These are phyloP conservation scores for Phataginus tetradactyla DNA, from an alignment of 2,797 vertebrate genomes.

Conservation along the genomic window DNA sequence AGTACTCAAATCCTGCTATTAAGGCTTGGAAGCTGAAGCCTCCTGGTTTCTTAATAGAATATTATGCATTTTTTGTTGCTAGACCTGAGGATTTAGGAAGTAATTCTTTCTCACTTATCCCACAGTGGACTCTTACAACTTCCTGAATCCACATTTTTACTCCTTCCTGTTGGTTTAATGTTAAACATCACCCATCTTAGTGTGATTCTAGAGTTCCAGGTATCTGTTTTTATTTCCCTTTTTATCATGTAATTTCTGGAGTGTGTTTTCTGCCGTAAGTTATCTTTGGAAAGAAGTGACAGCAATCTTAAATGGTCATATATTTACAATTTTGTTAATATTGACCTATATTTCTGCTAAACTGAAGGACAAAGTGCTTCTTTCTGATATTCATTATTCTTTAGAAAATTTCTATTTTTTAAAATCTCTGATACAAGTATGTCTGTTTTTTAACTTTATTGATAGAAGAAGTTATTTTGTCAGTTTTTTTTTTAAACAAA, in stretches of 20 bases:
- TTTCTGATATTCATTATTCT: background rate
- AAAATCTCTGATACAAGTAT: background rate
- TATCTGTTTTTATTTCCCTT: background rate
- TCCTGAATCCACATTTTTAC: constrained; percentile 36
- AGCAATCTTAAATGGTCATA: background rate
- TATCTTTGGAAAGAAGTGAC: constrained; percentile 37
- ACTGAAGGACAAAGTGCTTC: background rate
- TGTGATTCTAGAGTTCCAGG: background rate
- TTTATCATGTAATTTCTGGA: constrained; percentile 3
- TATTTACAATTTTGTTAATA: constrained; percentile 16
- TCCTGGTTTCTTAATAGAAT: background rate
- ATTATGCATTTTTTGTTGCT: background rate
- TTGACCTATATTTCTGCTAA: background rate
- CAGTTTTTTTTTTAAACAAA: background rate
- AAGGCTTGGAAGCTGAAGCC: background rate
- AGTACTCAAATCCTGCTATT: background rate
- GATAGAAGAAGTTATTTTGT: background rate
- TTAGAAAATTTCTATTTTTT: background rate
- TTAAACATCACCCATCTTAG: background rate
- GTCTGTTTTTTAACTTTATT: background rate
- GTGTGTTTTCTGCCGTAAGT: background rate
- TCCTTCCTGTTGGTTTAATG: background rate
- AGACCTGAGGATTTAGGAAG: background rate
- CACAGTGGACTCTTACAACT: background rate
- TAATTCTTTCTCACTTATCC: background rate